Percentiles rank a stretch among this genome's conserved stretches.
phyloP scores from a whole-genome alignment of 2,113 vertebrate genomes.

The Caretta caretta region DNA sequence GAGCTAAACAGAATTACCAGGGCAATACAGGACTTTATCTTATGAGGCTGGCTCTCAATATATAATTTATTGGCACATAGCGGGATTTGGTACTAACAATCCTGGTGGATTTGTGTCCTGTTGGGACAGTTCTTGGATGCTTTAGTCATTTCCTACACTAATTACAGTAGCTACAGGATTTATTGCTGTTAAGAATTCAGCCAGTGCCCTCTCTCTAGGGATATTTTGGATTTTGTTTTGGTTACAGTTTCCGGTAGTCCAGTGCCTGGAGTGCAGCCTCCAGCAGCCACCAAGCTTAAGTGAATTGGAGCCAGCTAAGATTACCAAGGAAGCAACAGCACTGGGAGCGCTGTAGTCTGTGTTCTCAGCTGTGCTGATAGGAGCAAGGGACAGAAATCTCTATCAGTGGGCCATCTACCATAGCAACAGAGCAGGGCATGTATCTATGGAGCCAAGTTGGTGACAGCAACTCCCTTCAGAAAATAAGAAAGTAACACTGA shows the following conservation, averaged over 20 bases:
- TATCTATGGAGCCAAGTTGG: not conserved
- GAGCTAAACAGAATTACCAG: not conserved
- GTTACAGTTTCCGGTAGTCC: not conserved
- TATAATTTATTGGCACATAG: not conserved
- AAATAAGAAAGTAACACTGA: not conserved
- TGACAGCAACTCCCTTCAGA: not conserved
- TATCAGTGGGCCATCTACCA: not conserved
- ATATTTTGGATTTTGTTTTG: not conserved
- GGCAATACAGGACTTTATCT: not conserved
- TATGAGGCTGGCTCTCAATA: not conserved
- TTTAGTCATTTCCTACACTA: not conserved
- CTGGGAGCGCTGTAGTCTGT: not conserved
- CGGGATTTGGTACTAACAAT: not conserved
- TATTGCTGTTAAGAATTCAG: too few relatives aligned
- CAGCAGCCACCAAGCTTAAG: not conserved
- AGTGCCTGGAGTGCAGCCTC: not conserved
- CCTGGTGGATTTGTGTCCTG: not conserved
- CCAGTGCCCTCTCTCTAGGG: not conserved
- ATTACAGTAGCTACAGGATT: too few relatives aligned
- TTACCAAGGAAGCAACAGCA: not conserved
- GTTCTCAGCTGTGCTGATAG: not conserved
- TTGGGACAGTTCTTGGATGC: not conserved
- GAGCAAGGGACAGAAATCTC: not conserved
- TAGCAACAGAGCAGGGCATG: not conserved
- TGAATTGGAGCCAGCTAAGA: not conserved